Evolutionary conservation across 2,797 vertebrate species (phyloP).

Genomic region (Sebastes vulpes): DNA sequence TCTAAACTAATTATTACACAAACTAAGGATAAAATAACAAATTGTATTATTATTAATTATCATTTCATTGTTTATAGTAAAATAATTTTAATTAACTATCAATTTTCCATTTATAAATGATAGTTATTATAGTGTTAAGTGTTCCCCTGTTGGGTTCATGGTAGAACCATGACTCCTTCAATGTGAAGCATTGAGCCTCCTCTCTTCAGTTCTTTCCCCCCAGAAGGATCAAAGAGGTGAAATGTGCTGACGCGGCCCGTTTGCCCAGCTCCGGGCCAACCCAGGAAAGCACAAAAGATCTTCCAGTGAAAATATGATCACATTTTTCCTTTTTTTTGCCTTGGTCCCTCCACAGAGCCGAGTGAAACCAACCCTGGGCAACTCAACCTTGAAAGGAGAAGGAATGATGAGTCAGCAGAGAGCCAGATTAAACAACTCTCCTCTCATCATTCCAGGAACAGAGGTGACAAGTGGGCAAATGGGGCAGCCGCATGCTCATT

Average conservation of each 20-base stretch:
- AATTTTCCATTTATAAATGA: no score
- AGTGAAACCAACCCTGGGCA: conserved; percentile 50
- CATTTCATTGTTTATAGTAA: no score
- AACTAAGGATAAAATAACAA: no score
- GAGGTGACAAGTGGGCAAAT: conserved; percentile 30
- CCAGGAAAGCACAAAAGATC: conserved; percentile 71
- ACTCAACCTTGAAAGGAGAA: conserved; percentile 70
- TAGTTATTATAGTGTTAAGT: not conserved
- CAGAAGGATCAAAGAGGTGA: conserved; percentile 73
- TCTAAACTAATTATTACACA: no score
- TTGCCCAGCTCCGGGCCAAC: conserved; percentile 52
- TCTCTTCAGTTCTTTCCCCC: conserved; percentile 41
- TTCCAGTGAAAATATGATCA: conserved; percentile 65
- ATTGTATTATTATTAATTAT: no score
- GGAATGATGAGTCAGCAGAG: conserved; percentile 73
- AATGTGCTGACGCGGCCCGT: conserved; percentile 81
- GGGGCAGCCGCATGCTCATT: not conserved
- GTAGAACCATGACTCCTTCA: not conserved
- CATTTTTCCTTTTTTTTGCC: conserved; percentile 21
- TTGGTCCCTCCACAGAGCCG: conserved; percentile 33
- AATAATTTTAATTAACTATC: no score
- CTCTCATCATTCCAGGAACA: conserved; percentile 41
- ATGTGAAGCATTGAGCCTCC: conserved; percentile 33
- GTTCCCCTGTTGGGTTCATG: conserved; percentile 1
- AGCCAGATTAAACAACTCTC: conserved; percentile 59